These are phyloP conservation scores for Ochropacha duplaris DNA, from an alignment of 2,888 invertebrate species.

Conservation along the genomic window DNA sequence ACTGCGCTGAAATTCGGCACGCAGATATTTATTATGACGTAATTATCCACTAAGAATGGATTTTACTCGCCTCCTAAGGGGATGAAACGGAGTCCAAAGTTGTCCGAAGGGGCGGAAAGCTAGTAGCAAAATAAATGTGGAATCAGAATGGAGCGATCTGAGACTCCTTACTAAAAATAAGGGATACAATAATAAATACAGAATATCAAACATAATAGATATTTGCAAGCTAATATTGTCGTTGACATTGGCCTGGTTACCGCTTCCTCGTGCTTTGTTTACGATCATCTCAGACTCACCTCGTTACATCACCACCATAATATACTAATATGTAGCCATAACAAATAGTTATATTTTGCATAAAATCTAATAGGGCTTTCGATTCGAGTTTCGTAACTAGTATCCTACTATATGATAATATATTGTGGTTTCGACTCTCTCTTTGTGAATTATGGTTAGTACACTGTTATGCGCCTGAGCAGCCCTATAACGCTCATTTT, in stretches of 20 bases:
- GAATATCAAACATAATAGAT: neutral
- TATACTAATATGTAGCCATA: neutral
- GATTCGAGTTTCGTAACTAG: conserved; percentile 22
- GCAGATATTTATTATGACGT: no score
- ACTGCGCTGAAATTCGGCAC: no score
- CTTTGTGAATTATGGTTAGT: neutral
- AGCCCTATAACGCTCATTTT: neutral
- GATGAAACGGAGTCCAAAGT: no score
- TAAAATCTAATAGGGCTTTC: conserved; percentile 31
- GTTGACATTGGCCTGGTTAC: conserved; percentile 40
- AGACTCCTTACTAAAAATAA: neutral
- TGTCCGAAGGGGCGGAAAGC: no score
- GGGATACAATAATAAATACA: neutral
- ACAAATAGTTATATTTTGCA: conserved; percentile 20
- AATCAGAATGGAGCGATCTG: no score
- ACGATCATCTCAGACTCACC: conserved; percentile 38
- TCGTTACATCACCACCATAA: conserved; percentile 46
- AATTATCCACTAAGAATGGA: no score
- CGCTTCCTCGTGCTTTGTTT: conserved; percentile 25
- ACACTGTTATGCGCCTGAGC: neutral
- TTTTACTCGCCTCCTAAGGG: no score
- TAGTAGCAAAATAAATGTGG: no score
- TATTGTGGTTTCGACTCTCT: conserved; percentile 12
- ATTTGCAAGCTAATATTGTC: neutral
- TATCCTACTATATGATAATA: conserved; percentile 15